phyloP scores from a whole-genome alignment of 2,113 vertebrate genomes.

The Peromyscus polionotus region DNA sequence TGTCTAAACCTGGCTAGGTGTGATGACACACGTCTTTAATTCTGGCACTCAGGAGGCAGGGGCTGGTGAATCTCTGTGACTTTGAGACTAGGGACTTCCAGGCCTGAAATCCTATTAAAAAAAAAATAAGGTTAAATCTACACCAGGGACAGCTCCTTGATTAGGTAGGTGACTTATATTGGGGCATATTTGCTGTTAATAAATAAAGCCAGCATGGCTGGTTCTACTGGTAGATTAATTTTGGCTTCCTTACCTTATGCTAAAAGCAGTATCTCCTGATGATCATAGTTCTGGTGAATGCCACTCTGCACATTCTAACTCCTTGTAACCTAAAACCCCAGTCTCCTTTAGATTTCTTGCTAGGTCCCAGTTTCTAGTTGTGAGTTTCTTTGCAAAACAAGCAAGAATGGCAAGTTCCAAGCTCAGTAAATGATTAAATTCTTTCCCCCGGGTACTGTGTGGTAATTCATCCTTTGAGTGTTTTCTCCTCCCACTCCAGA shows the following conservation, averaged over 20 bases:
- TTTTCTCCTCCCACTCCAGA: not conserved
- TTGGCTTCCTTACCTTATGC: not conserved
- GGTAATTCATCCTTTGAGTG: slow-evolving; percentile 32
- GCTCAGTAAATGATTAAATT: not conserved
- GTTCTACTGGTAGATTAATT: not conserved
- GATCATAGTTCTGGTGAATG: not conserved
- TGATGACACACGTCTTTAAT: not conserved
- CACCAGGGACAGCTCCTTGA: not conserved
- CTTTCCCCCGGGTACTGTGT: not conserved
- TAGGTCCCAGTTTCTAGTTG: slow-evolving; percentile 57
- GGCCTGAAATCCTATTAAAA: not conserved
- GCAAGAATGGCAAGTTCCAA: not conserved
- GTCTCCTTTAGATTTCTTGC: slow-evolving; percentile 26
- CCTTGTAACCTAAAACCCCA: not conserved
- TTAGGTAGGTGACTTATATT: not conserved
- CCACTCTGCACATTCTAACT: not conserved
- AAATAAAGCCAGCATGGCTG: not conserved
- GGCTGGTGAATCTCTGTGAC: not conserved
- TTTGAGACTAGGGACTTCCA: not conserved
- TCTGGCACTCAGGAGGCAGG: not conserved
- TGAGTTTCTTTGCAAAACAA: slow-evolving; percentile 52
- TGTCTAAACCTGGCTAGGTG: not conserved
- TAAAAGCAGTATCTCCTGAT: not conserved
- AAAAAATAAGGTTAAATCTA: not conserved
- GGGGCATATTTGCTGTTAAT: not conserved